phyloP scores from a whole-genome alignment of 2,797 vertebrate genomes.

The Macrochelys suwanniensis region DNA sequence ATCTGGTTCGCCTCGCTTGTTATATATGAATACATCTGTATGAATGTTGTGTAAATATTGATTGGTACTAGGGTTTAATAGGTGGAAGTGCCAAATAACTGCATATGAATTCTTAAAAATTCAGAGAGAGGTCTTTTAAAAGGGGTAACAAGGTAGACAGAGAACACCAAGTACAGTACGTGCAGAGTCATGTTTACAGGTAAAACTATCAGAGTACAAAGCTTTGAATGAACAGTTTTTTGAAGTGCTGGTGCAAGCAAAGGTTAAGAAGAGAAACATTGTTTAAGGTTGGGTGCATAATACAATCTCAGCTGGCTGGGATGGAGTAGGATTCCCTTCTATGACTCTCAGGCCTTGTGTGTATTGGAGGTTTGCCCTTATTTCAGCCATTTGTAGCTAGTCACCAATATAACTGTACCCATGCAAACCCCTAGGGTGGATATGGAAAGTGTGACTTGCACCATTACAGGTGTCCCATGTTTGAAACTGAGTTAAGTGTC shows the following conservation, averaged over 20 bases:
- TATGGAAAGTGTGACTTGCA: neutral
- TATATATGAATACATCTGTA: neutral
- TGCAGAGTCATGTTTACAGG: neutral
- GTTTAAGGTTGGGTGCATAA: neutral
- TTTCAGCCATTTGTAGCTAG: neutral
- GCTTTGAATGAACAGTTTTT: neutral
- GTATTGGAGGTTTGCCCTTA: neutral
- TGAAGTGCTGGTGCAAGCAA: neutral
- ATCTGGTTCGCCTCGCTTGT: neutral
- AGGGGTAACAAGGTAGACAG: neutral
- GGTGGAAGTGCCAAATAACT: neutral
- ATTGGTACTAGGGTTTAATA: neutral
- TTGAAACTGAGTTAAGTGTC: neutral
- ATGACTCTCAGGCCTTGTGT: neutral
- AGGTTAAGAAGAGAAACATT: neutral
- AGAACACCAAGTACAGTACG: neutral
- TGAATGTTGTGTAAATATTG: neutral
- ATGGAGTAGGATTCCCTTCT: neutral
- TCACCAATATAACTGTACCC: neutral
- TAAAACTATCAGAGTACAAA: neutral
- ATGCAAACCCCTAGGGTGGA: neutral
- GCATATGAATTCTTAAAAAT: neutral
- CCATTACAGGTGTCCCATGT: neutral
- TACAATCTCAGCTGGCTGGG: neutral
- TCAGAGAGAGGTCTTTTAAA: neutral